These are phyloP conservation scores for Thalpophila matura DNA, from an alignment of 2,888 invertebrate species.

Conservation along the genomic window DNA sequence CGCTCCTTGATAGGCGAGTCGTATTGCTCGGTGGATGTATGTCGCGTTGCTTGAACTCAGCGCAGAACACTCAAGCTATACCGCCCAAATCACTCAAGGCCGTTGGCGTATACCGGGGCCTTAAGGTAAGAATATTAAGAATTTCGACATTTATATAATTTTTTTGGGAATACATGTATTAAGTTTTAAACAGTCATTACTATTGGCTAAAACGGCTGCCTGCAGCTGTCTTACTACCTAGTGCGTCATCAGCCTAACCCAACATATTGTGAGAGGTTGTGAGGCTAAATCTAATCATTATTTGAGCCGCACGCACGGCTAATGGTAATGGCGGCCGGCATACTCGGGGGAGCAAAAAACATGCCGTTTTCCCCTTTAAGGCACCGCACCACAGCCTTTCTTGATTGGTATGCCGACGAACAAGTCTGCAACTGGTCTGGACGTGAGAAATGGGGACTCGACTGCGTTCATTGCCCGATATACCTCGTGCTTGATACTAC, in stretches of 20 bases:
- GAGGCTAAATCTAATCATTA: slow-evolving; percentile 69
- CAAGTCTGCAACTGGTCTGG: slow-evolving; percentile 83
- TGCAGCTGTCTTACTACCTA: not conserved
- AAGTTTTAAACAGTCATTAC: too few species aligned
- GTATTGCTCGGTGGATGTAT: too few species aligned
- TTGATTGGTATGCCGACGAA: slow-evolving; percentile 84
- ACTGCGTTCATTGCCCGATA: slow-evolving; percentile 78
- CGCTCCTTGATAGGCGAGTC: too few species aligned
- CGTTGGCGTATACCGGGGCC: too few species aligned
- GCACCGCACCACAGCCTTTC: slow-evolving; percentile 85
- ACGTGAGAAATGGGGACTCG: slow-evolving; percentile 86
- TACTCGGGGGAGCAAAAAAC: slow-evolving; percentile 78
- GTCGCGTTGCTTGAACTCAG: too few species aligned
- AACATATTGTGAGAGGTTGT: slow-evolving; percentile 51
- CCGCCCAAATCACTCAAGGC: too few species aligned
- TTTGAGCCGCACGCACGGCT: slow-evolving; percentile 71
- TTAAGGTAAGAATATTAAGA: too few species aligned
- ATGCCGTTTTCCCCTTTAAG: slow-evolving; percentile 83
- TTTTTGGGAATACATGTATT: too few species aligned
- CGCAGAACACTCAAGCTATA: too few species aligned
- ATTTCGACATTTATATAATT: too few species aligned
- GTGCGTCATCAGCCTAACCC: slow-evolving; percentile 25
- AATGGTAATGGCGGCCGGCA: slow-evolving; percentile 73
- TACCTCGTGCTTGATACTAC: slow-evolving; percentile 73
- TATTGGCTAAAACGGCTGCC: not conserved